These are phyloP conservation scores for Clistopyga incitator DNA, from an alignment of 2,888 invertebrate species.

Conservation along the genomic window DNA sequence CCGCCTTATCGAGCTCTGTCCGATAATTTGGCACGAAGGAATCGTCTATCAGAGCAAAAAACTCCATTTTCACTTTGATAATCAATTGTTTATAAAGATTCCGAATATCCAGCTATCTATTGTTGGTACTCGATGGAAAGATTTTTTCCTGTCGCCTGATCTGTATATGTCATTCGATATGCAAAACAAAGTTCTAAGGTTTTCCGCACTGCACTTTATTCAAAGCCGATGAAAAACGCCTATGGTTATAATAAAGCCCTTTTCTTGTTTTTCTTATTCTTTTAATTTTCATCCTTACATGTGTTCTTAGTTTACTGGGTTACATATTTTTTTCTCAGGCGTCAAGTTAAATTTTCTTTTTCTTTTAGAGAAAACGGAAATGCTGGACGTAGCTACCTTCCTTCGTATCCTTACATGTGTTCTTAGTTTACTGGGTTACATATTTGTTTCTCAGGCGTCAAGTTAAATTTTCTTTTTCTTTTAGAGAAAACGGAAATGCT, in stretches of 20 bases:
- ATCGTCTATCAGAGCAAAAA: no score
- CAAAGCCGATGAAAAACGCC: no score
- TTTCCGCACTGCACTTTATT: no score
- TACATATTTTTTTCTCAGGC: background rate
- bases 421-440: background rate
- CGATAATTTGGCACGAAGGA: no score
- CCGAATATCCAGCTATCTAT: no score
- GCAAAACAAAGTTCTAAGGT: no score
- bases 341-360: background rate
- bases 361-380: slow-evolving; percentile 22
- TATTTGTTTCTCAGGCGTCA: background rate
- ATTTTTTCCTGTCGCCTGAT: no score
- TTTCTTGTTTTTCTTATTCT: background rate
- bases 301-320: background rate
- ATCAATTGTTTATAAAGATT: no score
- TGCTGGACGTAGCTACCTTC: background rate
- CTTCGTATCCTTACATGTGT: background rate
- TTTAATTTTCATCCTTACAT: slow-evolving; percentile 7
- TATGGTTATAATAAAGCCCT: background rate
- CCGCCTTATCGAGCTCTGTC: no score
- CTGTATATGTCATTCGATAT: no score
- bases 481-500: slow-evolving; percentile 22
- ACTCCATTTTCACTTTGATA: no score
- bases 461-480: background rate
- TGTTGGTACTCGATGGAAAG: no score